Conservation (phyloP, 2,888 invertebrate species). For the Coenonympha glycerion region DNA sequence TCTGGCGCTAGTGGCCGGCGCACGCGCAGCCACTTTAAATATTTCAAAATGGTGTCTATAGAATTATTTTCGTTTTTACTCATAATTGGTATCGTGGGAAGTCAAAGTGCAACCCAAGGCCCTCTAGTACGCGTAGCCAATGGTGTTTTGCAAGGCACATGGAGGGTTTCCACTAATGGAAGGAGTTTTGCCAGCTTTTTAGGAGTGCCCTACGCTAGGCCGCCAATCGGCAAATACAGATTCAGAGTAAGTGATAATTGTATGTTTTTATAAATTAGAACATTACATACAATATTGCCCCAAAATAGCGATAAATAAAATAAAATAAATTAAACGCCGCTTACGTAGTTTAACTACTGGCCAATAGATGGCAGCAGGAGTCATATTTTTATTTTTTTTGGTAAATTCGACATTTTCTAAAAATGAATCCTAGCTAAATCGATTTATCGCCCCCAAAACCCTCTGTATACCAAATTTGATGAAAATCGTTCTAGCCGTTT, state of each 20-base stretch:
- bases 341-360: no score
- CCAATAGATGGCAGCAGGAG: no score
- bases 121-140: conserved; percentile 52
- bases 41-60: conserved; percentile 36
- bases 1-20: conserved; percentile 22
- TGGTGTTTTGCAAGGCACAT: conserved; percentile 55
- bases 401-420: no score
- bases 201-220: conserved; percentile 80
- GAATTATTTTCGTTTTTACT: conserved; percentile 39
- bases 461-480: no score
- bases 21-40: conserved; percentile 34
- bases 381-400: no score
- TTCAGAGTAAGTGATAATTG: conserved; percentile 64
- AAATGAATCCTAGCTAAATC: no score
- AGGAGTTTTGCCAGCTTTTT: conserved; percentile 76
- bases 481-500: no score
- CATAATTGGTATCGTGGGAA: conserved; percentile 31
- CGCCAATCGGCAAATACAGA: conserved; percentile 78
- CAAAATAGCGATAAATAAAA: no score
- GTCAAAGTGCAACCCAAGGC: conserved; percentile 38
- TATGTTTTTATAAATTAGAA: no score
- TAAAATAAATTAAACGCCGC: no score
- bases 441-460: no score
- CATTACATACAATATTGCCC: no score
- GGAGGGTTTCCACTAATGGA: conserved; percentile 58